Evolutionary conservation across 2,888 invertebrate genomes (phyloP).

Genomic region (Tiliacea aurago): DNA sequence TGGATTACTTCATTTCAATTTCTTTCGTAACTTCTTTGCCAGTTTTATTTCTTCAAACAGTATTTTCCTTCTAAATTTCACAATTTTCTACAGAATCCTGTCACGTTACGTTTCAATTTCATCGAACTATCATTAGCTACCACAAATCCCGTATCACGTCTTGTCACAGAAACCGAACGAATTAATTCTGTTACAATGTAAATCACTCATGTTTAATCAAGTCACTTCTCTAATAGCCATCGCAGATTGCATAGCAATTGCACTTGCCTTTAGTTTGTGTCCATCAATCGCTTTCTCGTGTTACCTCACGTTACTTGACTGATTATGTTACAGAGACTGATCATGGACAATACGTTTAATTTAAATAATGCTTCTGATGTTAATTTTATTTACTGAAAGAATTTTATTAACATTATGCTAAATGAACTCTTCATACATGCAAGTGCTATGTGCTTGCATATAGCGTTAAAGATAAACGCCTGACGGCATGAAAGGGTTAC

Average conservation of each 20-base stretch:
- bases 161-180: constrained; percentile 16
- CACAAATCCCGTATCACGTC: background rate
- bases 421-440: background rate
- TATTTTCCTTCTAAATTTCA: background rate
- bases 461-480: constrained; percentile 4
- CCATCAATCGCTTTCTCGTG: constrained; percentile 79
- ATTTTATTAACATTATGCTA: constrained; percentile 3
- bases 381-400: constrained; percentile 18
- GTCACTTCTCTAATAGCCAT: constrained; percentile 62
- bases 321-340: constrained; percentile 24
- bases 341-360: constrained; percentile 20
- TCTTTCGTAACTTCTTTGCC: background rate
- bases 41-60: background rate
- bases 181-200: constrained; percentile 45
- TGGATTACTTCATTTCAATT: constrained; percentile 7
- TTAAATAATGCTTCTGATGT: constrained; percentile 13
- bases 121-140: background rate
- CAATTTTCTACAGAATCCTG: background rate
- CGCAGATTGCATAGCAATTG: constrained; percentile 66
- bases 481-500: constrained; percentile 3
- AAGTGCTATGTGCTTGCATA: background rate
- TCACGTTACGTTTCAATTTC: constrained; percentile 25
- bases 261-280: constrained; percentile 55
- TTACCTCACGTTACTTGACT: constrained; percentile 58
- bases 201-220: constrained; percentile 63